Percentiles rank a stretch among this genome's conserved stretches.
Evolutionary conservation across 1,140 invertebrate genomes (phyloP).

Genomic region (Nasonia giraulti): DNA sequence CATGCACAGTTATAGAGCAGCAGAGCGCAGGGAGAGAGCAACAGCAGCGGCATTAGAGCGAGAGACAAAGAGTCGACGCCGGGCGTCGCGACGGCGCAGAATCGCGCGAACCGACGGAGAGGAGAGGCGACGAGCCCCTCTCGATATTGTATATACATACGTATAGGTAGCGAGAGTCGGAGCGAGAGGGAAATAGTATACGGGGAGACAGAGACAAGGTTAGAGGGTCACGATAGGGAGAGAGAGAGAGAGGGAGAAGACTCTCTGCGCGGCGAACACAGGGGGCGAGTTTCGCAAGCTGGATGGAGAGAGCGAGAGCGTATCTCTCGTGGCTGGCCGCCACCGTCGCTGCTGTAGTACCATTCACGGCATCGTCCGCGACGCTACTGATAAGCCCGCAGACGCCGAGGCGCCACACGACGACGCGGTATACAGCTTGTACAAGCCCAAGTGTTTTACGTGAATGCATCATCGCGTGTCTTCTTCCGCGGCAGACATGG

Average conservation of each 20-base stretch:
- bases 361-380: constrained; percentile 3
- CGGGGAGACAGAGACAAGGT: constrained; percentile 19
- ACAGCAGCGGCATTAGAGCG: background rate
- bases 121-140: constrained; percentile 17
- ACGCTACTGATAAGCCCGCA: background rate
- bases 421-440: background rate
- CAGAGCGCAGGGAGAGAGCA: no score
- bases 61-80: constrained; percentile 33
- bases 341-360: background rate
- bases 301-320: background rate
- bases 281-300: background rate
- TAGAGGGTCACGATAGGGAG: constrained; percentile 11
- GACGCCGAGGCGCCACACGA: constrained; percentile 1
- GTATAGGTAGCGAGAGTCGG: background rate
- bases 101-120: constrained; percentile 54
- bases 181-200: background rate
- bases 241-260: constrained; percentile 11
- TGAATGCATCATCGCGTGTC: background rate
- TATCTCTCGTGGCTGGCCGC: background rate
- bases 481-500: background rate
- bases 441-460: no score
- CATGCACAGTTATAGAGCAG: constrained; percentile 12
- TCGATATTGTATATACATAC: constrained; percentile 13
- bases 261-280: background rate
- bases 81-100: constrained; percentile 61